Evolutionary conservation across 2,888 invertebrate species (phyloP), one percentile per base, ranked within the genome.

Genomic region (Epinotia nisella): DNA sequence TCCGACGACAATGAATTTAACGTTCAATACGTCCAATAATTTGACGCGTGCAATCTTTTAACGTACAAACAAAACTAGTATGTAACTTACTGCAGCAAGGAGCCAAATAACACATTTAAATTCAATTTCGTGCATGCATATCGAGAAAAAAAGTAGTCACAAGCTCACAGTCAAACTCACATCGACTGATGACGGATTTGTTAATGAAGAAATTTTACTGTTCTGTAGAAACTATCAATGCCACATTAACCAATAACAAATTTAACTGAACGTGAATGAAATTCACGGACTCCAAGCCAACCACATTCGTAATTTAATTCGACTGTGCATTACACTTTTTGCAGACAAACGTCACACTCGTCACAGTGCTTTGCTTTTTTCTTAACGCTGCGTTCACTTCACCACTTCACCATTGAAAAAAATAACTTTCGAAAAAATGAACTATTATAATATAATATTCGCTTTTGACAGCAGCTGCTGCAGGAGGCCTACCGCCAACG

Each of bases 271-370:
- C 29, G 21, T 10, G 24, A 67, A 19, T 41, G 60, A 51, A 60
- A 70, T 19, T 21, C 35, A 56, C 19, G 45, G 13, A 64, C 58
- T 70, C 29, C 51, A 65, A 70, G 19, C 64, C 59, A 51, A 68
- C 55, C 61, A 61, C 61, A 68, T 68, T 72, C 61, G 68, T 49
- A 45, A 61, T 58, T 71, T 35, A 19, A 58, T 71, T 58, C 55
- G 41, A 72, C 56, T 68, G 55, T 68, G 53, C 64, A 71, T 58
- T 71, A 64, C 70, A 70, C 35, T 71, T 71, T 72, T 68, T 61
- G 71, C 53, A 69, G 39, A 61, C 61, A 41, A 61, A 68, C 68
- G 68, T 68, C 68, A 35, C 35, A 35, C 35, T 35, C 7, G 35
- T 35, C 35, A 68, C 15, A 51, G 68, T 53, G 15, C 17, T 64